Conservation (phyloP, 2,888 invertebrate genomes). For the Linnaemya tessellans region DNA sequence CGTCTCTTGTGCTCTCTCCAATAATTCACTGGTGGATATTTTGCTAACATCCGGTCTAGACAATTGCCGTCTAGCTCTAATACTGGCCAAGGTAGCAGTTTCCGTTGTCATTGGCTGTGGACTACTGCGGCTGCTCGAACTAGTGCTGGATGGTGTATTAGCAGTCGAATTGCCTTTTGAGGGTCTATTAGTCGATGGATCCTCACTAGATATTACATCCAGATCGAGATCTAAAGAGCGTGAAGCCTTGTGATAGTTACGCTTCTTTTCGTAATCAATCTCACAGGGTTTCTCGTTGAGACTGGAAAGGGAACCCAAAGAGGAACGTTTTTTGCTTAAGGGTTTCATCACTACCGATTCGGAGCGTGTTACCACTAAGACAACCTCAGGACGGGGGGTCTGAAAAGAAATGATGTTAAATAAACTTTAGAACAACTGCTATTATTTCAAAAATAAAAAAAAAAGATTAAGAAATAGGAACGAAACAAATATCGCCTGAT, state of each 20-base stretch:
- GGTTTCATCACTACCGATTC: slow-evolving; percentile 82
- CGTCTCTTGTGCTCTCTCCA: slow-evolving; percentile 82
- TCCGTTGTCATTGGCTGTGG: slow-evolving; percentile 73
- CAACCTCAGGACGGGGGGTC: slow-evolving; percentile 91
- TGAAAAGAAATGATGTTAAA: slow-evolving; percentile 76
- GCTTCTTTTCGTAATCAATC: slow-evolving; percentile 81
- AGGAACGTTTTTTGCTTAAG: slow-evolving; percentile 82
- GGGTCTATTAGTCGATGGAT: slow-evolving; percentile 55
- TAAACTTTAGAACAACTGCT: too few species aligned
- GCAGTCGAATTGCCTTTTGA: slow-evolving; percentile 40
- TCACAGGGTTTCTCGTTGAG: slow-evolving; percentile 82
- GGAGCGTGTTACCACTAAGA: slow-evolving; percentile 89
- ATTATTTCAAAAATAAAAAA: too few species aligned
- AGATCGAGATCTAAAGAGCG: slow-evolving; percentile 82
- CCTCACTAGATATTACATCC: slow-evolving; percentile 82
- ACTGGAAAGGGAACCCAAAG: slow-evolving; percentile 82
- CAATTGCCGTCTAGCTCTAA: slow-evolving; percentile 80
- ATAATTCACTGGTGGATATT: slow-evolving; percentile 81
- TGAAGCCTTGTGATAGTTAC: slow-evolving; percentile 82
- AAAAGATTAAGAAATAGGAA: too few species aligned
- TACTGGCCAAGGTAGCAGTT: slow-evolving; percentile 78
- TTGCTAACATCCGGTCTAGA: slow-evolving; percentile 81
- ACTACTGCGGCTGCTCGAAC: slow-evolving; percentile 78
- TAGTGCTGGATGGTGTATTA: slow-evolving; percentile 71
- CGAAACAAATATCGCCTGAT: too few species aligned